Conservation (phyloP, 2,797 vertebrate genomes). For the Gephyroberyx darwinii region DNA sequence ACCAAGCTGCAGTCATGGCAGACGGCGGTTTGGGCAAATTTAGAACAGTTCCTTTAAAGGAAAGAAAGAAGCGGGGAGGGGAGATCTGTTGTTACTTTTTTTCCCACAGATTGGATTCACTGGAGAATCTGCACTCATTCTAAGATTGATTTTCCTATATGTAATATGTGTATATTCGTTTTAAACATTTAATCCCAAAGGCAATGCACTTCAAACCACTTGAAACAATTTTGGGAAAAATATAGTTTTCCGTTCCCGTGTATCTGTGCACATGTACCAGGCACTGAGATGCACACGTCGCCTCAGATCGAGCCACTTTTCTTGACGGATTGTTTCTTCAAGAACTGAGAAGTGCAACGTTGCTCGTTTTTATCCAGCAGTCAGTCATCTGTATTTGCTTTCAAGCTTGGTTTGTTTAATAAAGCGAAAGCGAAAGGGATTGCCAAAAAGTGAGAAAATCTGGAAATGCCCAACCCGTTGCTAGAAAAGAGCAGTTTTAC, state of each 20-base stretch:
- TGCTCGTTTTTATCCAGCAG: conserved; percentile 16
- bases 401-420: conserved; percentile 49
- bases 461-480: conserved; percentile 3
- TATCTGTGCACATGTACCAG: conserved; percentile 15
- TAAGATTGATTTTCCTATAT: conserved; percentile 11
- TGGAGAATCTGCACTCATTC: conserved; percentile 21
- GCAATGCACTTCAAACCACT: conserved; percentile 26
- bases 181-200: neutral
- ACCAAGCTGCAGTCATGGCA: conserved; percentile 44
- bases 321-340: conserved; percentile 28
- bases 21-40: conserved; percentile 44
- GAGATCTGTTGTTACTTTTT: conserved; percentile 22
- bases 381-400: conserved; percentile 22
- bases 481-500: conserved; percentile 2
- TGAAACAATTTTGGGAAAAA: conserved; percentile 25
- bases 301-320: conserved; percentile 32
- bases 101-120: conserved; percentile 17
- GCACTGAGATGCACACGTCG: conserved; percentile 29
- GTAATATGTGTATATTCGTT: neutral
- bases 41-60: conserved; percentile 34
- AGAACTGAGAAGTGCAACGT: conserved; percentile 18
- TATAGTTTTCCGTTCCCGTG: neutral
- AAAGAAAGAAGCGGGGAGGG: conserved; percentile 11
- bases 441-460: neutral
- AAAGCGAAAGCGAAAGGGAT: conserved; percentile 33